phyloP scores from a whole-genome alignment of 2,888 invertebrate genomes.

The Dryobota labecula region DNA sequence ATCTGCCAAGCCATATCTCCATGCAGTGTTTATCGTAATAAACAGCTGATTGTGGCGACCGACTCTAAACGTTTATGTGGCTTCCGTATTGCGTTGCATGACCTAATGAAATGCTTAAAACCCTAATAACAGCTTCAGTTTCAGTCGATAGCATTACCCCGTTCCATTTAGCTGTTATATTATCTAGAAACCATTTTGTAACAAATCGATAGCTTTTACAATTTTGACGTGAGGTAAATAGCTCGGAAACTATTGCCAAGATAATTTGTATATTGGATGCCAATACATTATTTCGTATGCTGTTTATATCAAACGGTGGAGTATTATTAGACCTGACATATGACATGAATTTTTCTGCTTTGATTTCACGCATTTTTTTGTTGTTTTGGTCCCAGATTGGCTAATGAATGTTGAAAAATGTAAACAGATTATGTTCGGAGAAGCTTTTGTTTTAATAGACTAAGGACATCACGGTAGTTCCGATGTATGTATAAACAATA shows the following conservation, averaged over 20 bases:
- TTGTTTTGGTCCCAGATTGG: slow-evolving; percentile 35
- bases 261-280: slow-evolving; percentile 50
- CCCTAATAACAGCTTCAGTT: slow-evolving; percentile 13
- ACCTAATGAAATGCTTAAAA: slow-evolving; percentile 8
- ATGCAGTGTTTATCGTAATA: slow-evolving; percentile 34
- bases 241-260: slow-evolving; percentile 49
- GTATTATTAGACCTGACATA: slow-evolving; percentile 48
- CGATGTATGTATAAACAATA: slow-evolving; percentile 2
- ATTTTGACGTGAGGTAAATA: slow-evolving; percentile 49
- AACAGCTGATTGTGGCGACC: slow-evolving; percentile 24
- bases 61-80: slow-evolving; percentile 20
- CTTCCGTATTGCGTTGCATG: slow-evolving; percentile 32
- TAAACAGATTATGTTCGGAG: slow-evolving; percentile 29
- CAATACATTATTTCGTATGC: slow-evolving; percentile 51
- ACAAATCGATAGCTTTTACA: slow-evolving; percentile 57
- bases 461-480: slow-evolving; percentile 3
- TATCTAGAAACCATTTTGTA: slow-evolving; percentile 48
- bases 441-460: slow-evolving; percentile 29
- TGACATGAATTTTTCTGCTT: slow-evolving; percentile 23
- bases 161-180: slow-evolving; percentile 40
- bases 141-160: slow-evolving; percentile 11
- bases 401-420: slow-evolving; percentile 34
- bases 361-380: slow-evolving; percentile 10
- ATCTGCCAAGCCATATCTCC: slow-evolving; percentile 35
- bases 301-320: slow-evolving; percentile 30